These are phyloP conservation scores for Epizoanthus scotinus DNA, from an alignment of 92 coral and sea anemone genomes.

Conservation along the genomic window DNA sequence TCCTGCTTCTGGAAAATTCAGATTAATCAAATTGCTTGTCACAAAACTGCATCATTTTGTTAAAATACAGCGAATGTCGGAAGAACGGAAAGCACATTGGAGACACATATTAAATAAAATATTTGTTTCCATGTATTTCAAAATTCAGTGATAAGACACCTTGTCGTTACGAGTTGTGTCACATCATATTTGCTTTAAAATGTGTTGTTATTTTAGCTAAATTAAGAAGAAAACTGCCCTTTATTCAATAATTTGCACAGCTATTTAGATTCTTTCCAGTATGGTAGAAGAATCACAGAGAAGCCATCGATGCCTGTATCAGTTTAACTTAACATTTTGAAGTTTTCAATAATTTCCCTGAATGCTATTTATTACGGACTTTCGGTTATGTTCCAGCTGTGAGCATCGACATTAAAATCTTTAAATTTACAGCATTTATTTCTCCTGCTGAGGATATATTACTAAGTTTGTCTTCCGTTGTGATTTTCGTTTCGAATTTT, in stretches of 20 bases:
- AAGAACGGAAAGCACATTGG: too few relatives aligned
- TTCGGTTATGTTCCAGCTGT: background rate
- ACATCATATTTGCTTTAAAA: background rate
- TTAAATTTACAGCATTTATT: background rate
- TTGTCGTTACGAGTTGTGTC: background rate
- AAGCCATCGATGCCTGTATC: background rate
- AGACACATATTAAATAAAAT: background rate
- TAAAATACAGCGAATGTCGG: too few relatives aligned
- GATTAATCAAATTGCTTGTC: background rate
- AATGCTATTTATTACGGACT: too few relatives aligned
- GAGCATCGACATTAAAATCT: background rate
- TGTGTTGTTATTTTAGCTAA: background rate
- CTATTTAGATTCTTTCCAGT: background rate
- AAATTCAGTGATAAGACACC: background rate
- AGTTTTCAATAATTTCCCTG: too few relatives aligned
- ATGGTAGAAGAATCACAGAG: background rate
- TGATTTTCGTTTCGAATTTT: background rate
- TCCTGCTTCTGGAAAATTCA: slow-evolving; percentile 4
- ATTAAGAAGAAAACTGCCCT: background rate
- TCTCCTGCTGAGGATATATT: background rate
- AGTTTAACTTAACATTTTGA: too few relatives aligned
- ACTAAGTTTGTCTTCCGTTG: background rate
- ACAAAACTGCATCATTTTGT: background rate
- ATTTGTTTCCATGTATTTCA: background rate
- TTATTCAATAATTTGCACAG: background rate